Percentiles rank a stretch among this genome's conserved stretches.
phyloP scores from a whole-genome alignment of 2,888 invertebrate species.

The Ophion slaviceki region DNA sequence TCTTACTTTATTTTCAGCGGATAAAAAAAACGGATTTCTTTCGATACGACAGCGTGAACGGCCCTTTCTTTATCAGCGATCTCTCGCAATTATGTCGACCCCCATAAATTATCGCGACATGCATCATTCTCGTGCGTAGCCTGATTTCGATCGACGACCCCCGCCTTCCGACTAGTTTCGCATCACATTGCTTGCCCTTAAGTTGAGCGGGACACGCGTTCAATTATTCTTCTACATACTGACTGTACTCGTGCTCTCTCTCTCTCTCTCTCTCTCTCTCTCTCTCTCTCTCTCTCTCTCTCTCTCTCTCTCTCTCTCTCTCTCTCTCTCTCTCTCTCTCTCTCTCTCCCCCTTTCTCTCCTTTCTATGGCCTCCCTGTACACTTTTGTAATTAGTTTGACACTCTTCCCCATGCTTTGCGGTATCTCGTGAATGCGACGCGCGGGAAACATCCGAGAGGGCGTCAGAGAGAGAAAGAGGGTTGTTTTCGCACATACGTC shows the following conservation, averaged over 20 bases:
- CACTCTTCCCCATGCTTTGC: slow-evolving; percentile 67
- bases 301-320: background rate
- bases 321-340: background rate
- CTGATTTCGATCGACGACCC: slow-evolving; percentile 31
- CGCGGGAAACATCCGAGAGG: slow-evolving; percentile 3
- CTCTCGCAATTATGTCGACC: slow-evolving; percentile 37
- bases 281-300: background rate
- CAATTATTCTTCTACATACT: slow-evolving; percentile 32
- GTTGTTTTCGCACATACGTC: slow-evolving; percentile 7
- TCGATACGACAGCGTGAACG: background rate
- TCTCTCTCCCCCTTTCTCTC: background rate
- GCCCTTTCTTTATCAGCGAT: slow-evolving; percentile 3
- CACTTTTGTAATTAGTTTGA: slow-evolving; percentile 80
- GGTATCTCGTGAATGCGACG: slow-evolving; percentile 30
- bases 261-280: too few relatives aligned
- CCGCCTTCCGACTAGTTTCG: background rate
- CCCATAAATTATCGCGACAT: slow-evolving; percentile 25
- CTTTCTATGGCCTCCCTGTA: slow-evolving; percentile 68
- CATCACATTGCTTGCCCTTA: background rate
- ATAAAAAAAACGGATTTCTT: slow-evolving; percentile 2
- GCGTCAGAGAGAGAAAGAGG: background rate
- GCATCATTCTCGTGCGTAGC: slow-evolving; percentile 28
- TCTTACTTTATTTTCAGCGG: background rate
- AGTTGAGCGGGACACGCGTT: slow-evolving; percentile 6
- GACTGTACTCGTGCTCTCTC: background rate